A percentile compares a stretch with the other conserved stretches of the same genome.
Evolutionary conservation across 1,140 invertebrate species (phyloP).

Genomic region (Caenorhabditis latens): DNA sequence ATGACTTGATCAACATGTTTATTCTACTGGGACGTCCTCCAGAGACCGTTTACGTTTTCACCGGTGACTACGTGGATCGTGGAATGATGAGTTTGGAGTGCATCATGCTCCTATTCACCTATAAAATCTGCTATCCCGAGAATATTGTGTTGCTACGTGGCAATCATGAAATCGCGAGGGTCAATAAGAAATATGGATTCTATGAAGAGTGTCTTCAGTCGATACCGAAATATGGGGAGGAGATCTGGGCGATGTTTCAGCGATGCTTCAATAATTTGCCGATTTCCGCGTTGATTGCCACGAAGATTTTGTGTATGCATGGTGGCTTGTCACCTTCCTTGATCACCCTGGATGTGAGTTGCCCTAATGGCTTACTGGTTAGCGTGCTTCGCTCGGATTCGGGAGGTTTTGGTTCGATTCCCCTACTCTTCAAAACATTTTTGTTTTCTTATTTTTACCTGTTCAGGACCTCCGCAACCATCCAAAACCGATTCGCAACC

Average conservation of each 20-base stretch:
- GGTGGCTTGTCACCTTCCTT: conserved; percentile 67
- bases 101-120: conserved; percentile 68
- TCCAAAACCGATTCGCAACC: conserved; percentile 63
- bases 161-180: conserved; percentile 83
- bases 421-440: too few relatives aligned
- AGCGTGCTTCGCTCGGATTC: too few relatives aligned
- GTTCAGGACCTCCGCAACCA: conserved; percentile 45
- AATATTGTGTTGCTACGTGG: conserved; percentile 83
- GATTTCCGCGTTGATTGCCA: conserved; percentile 65
- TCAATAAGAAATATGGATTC: conserved; percentile 79
- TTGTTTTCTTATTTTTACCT: too few relatives aligned
- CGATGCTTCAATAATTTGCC: conserved; percentile 68
- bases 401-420: too few relatives aligned
- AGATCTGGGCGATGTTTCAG: conserved; percentile 69
- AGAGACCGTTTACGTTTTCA: conserved; percentile 26
- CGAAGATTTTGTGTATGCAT: conserved; percentile 72
- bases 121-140: conserved; percentile 81
- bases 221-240: conserved; percentile 49
- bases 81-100: conserved; percentile 78
- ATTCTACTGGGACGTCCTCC: conserved; percentile 47
- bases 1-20: conserved; percentile 51
- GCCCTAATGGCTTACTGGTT: too few relatives aligned
- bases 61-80: conserved; percentile 30
- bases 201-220: conserved; percentile 68
- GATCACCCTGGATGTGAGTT: conserved; percentile 62